Evolutionary conservation across 2,797 vertebrate genomes (phyloP).

Genomic region (Micropoecilia bifurca): DNA sequence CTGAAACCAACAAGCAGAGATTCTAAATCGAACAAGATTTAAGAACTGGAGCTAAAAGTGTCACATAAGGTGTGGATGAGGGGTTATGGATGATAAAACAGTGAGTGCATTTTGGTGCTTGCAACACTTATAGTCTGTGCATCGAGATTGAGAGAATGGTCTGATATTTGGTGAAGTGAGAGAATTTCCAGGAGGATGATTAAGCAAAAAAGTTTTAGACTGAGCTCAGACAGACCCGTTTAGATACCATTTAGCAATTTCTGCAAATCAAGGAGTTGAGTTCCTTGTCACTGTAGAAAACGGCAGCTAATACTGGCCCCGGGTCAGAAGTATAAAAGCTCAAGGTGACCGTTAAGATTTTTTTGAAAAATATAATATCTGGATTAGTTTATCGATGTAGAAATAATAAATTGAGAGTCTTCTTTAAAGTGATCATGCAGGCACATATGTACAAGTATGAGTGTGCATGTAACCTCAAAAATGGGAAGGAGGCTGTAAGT

Average conservation of each 20-base stretch:
- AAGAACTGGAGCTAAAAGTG: background rate
- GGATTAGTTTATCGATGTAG: background rate
- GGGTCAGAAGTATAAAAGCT: background rate
- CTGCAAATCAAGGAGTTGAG: background rate
- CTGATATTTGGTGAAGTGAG: background rate
- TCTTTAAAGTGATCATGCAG: background rate
- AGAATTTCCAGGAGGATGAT: background rate
- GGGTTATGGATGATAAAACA: background rate
- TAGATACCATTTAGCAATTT: background rate
- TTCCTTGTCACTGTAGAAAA: background rate
- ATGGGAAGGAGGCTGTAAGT: background rate
- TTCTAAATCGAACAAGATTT: background rate
- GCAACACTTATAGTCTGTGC: background rate
- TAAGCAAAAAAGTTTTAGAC: background rate
- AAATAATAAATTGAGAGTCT: background rate
- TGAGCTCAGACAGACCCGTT: background rate
- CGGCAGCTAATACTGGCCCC: background rate
- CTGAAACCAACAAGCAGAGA: background rate
- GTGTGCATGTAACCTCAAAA: background rate
- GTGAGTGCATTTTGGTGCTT: background rate
- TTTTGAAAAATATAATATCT: background rate
- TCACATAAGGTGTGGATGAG: background rate
- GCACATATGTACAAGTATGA: background rate
- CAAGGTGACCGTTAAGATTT: background rate
- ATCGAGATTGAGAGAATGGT: background rate